Percentiles rank a stretch among this genome's conserved stretches.
phyloP scores from a whole-genome alignment of 2,797 vertebrate genomes.

The Cheirogaleus major region DNA sequence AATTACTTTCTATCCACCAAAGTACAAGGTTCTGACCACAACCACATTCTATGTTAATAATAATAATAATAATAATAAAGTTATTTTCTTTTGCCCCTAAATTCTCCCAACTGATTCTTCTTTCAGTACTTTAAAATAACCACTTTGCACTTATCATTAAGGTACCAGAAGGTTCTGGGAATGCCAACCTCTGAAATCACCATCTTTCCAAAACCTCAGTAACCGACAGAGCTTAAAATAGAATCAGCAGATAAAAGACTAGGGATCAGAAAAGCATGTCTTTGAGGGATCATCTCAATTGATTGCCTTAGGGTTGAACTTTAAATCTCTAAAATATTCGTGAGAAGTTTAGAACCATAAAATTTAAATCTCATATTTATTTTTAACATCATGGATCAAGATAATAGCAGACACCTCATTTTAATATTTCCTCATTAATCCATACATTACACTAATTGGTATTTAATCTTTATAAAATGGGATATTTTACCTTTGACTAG shows the following conservation, averaged over 20 bases:
- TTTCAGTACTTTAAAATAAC: slow-evolving; percentile 1
- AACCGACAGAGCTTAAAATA: slow-evolving; percentile 17
- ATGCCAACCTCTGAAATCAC: slow-evolving; percentile 33
- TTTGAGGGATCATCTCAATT: neutral
- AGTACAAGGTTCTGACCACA: neutral
- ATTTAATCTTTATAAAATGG: slow-evolving; percentile 41
- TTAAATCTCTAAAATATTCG: neutral
- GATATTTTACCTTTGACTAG: slow-evolving; percentile 19
- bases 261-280: neutral
- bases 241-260: slow-evolving; percentile 20
- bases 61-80: neutral
- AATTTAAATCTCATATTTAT: neutral
- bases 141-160: neutral
- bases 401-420: slow-evolving; percentile 1
- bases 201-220: slow-evolving; percentile 2
- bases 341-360: neutral
- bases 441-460: neutral
- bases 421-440: slow-evolving; percentile 6
- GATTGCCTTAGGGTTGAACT: neutral
- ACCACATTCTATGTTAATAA: neutral
- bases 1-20: neutral
- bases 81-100: neutral
- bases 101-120: slow-evolving; percentile 30
- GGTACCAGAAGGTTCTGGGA: neutral
- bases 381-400: neutral